Evolutionary conservation across 2,888 invertebrate species (phyloP).

Genomic region (Drosophila neonasuta): DNA sequence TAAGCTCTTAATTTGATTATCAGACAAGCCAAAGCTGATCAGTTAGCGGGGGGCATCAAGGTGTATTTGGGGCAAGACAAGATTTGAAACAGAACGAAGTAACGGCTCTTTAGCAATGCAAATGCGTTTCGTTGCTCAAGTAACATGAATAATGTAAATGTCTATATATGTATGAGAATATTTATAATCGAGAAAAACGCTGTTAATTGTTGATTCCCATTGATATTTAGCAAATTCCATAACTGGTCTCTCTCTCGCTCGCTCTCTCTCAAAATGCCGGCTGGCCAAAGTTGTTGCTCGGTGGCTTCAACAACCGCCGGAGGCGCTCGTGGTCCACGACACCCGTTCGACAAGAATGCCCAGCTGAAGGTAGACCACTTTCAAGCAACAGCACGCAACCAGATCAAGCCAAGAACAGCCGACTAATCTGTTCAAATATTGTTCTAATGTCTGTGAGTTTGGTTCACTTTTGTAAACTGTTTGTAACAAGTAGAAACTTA

Average conservation of each 20-base stretch:
- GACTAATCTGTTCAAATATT: conserved; percentile 20
- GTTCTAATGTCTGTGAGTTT: conserved; percentile 24
- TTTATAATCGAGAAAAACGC: conserved; percentile 15
- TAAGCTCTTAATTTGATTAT: conserved; percentile 62
- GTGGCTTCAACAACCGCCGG: neutral
- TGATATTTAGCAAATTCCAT: conserved; percentile 52
- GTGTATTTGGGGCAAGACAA: conserved; percentile 7
- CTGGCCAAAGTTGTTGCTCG: conserved; percentile 12
- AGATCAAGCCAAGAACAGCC: conserved; percentile 51
- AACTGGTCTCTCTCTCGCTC: conserved; percentile 36
- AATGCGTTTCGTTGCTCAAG: conserved; percentile 24
- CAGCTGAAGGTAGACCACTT: conserved; percentile 72
- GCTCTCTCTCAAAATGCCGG: conserved; percentile 59
- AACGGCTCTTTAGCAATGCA: conserved; percentile 14
- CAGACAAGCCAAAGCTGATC: conserved; percentile 19
- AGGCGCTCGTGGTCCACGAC: conserved; percentile 47
- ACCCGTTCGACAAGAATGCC: conserved; percentile 68
- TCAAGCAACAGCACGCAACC: conserved; percentile 60
- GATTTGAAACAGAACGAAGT: conserved; percentile 4
- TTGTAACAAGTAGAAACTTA: conserved; percentile 16
- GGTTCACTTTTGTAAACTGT: conserved; percentile 10
- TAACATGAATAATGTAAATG: conserved; percentile 26
- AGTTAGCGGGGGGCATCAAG: conserved; percentile 2
- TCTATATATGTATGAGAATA: conserved; percentile 4
- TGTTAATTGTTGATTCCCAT: conserved; percentile 48